phyloP scores from a whole-genome alignment of 2,888 invertebrate species.

The Autographa gamma region DNA sequence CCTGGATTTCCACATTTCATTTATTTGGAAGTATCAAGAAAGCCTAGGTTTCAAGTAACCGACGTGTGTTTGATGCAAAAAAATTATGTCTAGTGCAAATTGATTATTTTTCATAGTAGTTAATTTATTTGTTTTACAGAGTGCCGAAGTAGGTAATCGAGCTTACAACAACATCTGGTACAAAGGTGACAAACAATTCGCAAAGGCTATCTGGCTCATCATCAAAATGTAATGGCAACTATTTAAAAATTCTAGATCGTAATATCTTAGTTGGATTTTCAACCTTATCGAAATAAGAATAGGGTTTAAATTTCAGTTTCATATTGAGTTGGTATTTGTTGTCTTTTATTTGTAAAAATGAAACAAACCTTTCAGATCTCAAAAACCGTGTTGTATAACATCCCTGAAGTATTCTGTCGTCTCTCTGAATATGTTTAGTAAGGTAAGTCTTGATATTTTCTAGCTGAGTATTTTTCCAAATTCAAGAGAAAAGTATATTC shows the following conservation, averaged over 20 bases:
- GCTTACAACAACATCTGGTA: constrained; percentile 61
- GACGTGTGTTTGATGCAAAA: too few relatives aligned
- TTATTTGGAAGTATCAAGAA: too few relatives aligned
- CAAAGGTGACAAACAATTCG: constrained; percentile 42
- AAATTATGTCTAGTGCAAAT: too few relatives aligned
- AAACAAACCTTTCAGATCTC: constrained; percentile 53
- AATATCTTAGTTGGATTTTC: not conserved
- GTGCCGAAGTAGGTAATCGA: constrained; percentile 50
- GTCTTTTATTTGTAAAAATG: not conserved
- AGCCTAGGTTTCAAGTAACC: too few relatives aligned
- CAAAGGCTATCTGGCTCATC: constrained; percentile 50
- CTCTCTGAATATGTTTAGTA: constrained; percentile 60
- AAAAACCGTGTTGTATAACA: constrained; percentile 59
- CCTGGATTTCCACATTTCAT: too few relatives aligned
- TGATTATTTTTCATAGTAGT: too few relatives aligned
- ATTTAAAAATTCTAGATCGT: too few relatives aligned
- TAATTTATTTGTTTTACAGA: constrained; percentile 51
- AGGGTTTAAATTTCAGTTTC: not conserved
- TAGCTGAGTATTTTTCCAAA: not conserved
- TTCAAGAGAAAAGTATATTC: not conserved
- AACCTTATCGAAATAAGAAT: not conserved
- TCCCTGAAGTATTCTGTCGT: constrained; percentile 59
- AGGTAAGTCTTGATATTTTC: constrained; percentile 47
- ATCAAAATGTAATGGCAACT: constrained; percentile 55
- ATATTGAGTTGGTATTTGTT: not conserved